Base-by-base conservation (phyloP, 2,113 vertebrate species). In the Cygnus buccinator region DNA sequence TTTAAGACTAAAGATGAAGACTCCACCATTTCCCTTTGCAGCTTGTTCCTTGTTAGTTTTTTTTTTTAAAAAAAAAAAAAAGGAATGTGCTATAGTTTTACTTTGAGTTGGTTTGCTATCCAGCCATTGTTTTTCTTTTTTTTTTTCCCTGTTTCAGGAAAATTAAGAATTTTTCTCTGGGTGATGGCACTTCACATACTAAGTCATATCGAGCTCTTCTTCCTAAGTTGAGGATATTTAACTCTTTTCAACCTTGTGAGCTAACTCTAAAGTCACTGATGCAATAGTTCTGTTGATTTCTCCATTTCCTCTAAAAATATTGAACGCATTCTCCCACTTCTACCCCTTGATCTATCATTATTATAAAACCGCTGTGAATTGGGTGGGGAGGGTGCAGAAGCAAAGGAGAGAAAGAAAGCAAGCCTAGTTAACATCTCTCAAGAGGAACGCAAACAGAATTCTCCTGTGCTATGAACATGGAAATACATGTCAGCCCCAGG, bases 121-220 rank as follows among this genome's bases (percentile, higher is more conserved):
- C 29, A 84, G 52, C 11, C 7, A 41, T 26, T 29, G 39, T 11
- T 25, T 37, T n/a, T 55, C 17, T 9, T 79, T 3, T 0, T 66
- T 48, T 46, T 19, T 72, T 44, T 4, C 4, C 0, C 8, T 10
- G 23, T 1, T 29, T 7, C 31, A 54, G 48, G 5, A 4, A 61
- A 2, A 29, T 33, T 11, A 33, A 67, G 39, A 37, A 1, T 25
- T 90, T 87, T 91, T 26, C 33, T 84, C n/a, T 57, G 71, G 8
- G 10, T 11, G 22, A 50, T 28, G 61, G n/a, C 20, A 81, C 31
- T 61, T 46, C 41, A 71, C 23, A n/a, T 10, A 62, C 15, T 70
- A 48, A 28, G 3, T 39, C 15, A 66, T 48, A 52, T 9, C 29
- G 35, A 57, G 26, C 62, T 63, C n/a, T 22, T 63, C 23, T 63